Evolutionary conservation across 2,888 invertebrate species (phyloP).

Genomic region (Sesia apiformis): DNA sequence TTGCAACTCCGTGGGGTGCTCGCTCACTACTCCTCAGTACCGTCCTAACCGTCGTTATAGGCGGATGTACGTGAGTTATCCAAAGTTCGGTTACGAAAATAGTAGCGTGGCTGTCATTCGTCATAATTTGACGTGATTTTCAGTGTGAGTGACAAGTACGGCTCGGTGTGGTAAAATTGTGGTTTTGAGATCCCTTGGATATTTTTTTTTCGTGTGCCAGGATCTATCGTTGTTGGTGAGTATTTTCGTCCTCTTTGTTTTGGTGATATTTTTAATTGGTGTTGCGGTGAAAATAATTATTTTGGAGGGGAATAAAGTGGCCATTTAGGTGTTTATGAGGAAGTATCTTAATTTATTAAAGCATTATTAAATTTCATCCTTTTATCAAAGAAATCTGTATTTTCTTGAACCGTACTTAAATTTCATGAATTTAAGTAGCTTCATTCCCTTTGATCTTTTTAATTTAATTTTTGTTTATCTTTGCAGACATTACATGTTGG

Average conservation of each 20-base stretch:
- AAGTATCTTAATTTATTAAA: no score
- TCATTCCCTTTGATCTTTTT: no score
- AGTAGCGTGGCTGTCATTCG: conserved; percentile 29
- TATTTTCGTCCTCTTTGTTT: not conserved
- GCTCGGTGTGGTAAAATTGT: not conserved
- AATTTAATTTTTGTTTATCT: no score
- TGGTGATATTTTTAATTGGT: not conserved
- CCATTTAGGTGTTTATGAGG: no score
- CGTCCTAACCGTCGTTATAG: conserved; percentile 27
- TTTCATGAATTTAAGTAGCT: no score
- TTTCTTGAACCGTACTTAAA: no score
- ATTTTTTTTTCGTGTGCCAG: no score
- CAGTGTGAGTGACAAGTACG: not conserved
- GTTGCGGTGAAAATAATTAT: not conserved
- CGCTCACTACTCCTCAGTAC: conserved; percentile 24
- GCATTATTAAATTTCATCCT: no score
- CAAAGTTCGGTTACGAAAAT: conserved; percentile 45
- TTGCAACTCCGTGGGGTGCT: not conserved
- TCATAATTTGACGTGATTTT: conserved; percentile 18
- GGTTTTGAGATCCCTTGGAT: no score
- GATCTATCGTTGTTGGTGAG: not conserved
- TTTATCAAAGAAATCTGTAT: no score
- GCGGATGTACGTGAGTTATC: conserved; percentile 23
- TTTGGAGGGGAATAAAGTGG: no score
- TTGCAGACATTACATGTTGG: no score